These are phyloP conservation scores for Aythya baeri DNA, from an alignment of 2,113 vertebrate species.

Conservation along the genomic window DNA sequence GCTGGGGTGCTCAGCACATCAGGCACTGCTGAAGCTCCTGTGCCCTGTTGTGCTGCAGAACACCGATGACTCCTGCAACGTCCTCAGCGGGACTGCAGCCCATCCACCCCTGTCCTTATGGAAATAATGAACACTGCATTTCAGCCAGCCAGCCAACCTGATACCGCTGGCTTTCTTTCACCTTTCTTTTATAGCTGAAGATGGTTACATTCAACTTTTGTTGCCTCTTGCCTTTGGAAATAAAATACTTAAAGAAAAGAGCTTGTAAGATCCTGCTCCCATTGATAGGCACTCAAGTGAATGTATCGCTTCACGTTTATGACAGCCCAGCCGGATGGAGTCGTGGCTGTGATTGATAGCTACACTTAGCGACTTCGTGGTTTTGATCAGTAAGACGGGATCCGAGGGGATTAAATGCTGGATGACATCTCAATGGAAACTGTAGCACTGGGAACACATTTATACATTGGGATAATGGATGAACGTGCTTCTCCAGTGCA, in stretches of 20 bases:
- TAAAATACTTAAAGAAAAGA: not conserved
- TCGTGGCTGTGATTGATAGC: slow-evolving; percentile 35
- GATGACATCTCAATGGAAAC: slow-evolving; percentile 68
- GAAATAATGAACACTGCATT: not conserved
- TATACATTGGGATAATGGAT: slow-evolving; percentile 54
- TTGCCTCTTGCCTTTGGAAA: not conserved
- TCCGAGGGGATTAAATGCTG: slow-evolving; percentile 47
- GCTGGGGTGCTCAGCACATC: not conserved
- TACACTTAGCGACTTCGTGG: slow-evolving; percentile 22
- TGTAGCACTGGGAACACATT: slow-evolving; percentile 11
- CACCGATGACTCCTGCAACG: rapidly evolving
- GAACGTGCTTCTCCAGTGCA: slow-evolving; percentile 27
- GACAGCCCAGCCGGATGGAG: slow-evolving; percentile 31
- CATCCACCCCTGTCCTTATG: rapidly evolving
- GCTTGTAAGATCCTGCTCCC: not conserved
- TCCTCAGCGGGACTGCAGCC: not conserved
- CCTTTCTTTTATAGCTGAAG: not conserved
- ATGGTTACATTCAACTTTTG: not conserved
- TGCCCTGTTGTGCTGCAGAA: not conserved
- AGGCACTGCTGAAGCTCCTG: not conserved
- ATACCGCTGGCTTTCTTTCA: not conserved
- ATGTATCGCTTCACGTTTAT: slow-evolving; percentile 7
- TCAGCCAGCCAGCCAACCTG: not conserved
- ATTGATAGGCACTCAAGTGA: slow-evolving; percentile 3
- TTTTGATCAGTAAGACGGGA: slow-evolving; percentile 54